A percentile compares a stretch with the other conserved stretches of the same genome.
Conservation (phyloP, 2,797 vertebrate species). For the Nannoperca obscura region DNA sequence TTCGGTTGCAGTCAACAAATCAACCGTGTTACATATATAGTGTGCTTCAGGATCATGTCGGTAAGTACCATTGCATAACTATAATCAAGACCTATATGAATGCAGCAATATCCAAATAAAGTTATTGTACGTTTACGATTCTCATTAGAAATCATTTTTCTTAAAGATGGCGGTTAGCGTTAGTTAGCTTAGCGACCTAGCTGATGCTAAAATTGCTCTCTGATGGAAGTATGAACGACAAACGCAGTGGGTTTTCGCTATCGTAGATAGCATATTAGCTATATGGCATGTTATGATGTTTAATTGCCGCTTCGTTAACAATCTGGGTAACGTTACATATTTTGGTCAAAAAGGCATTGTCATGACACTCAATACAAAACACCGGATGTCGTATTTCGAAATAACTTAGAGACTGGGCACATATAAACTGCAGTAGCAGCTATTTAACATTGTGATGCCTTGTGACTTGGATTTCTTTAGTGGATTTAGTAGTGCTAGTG, state of each 20-base stretch:
- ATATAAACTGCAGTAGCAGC: not conserved
- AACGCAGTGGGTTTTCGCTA: not conserved
- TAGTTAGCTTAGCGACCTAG: conserved; percentile 52
- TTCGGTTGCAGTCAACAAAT: conserved; percentile 1
- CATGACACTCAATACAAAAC: not conserved
- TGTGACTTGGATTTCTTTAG: not conserved
- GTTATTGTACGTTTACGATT: not conserved
- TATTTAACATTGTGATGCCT: not conserved
- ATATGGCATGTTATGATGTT: not conserved
- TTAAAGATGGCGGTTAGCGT: conserved; percentile 78
- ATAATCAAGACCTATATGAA: fast-evolving
- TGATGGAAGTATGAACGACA: conserved; percentile 11
- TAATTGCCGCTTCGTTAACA: fast-evolving
- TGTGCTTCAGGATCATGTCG: conserved; percentile 63
- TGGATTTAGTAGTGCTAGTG: not conserved
- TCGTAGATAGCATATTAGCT: not conserved
- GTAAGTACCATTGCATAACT: conserved; percentile 51
- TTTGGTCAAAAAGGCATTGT: not conserved
- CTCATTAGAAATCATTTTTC: conserved; percentile 21
- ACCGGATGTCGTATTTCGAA: not conserved
- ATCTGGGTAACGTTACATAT: no score
- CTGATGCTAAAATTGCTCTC: conserved; percentile 12
- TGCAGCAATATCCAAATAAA: not conserved
- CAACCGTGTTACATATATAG: not conserved
- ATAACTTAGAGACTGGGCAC: no score